Evolutionary conservation across 2,888 invertebrate species (phyloP), one percentile per base, ranked within the genome.

Genomic region (Abrostola triplasia): DNA sequence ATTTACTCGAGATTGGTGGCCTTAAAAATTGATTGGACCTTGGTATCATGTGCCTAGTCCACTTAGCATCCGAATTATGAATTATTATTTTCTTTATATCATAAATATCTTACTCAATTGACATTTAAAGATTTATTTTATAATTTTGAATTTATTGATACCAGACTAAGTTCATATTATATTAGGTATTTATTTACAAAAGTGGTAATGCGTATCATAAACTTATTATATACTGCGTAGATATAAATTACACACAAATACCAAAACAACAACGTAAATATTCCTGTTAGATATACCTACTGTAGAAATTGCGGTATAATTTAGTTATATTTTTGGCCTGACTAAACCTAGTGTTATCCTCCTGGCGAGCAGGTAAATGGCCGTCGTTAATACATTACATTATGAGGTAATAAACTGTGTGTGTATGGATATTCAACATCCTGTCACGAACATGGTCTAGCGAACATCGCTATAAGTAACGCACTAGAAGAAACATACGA

Each of bases 1-100:
- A 60, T 52, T 62, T 59, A 60, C 55, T 37, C 10, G 11, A 56
- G 59, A 70, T 73, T 73, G 62, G 51, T 77, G 70, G 70, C 76
- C 64, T 71, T 48, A 61, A 59, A 66, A 47, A 51, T 60, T 61
- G 60, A 62, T 53, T 57, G 60, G 53, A 42, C 69, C 62, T 70
- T 66, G 70, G 66, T 49, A 36, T 40, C 24, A 36, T 69, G 77
- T 75, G 70, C 35, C 70, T 73, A 75, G 77, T 59, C 44, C 48
- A 48, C 13, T 55, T 52, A n/a, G 12, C 44, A 24, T 47, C 44
- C 44, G 9, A 24, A 13, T 24, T 1, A 47, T 47, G 8, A 24
- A 47, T 24, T 13, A 47, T 47, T 47, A 47, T 9, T 47, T 47
- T 47, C 44, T 47, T 47, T 47, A 8, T 24, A 47, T 24, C 44